A percentile compares a stretch with the other conserved stretches of the same genome.
Conservation (phyloP, 2,113 vertebrate genomes). For the Channa maculata region DNA sequence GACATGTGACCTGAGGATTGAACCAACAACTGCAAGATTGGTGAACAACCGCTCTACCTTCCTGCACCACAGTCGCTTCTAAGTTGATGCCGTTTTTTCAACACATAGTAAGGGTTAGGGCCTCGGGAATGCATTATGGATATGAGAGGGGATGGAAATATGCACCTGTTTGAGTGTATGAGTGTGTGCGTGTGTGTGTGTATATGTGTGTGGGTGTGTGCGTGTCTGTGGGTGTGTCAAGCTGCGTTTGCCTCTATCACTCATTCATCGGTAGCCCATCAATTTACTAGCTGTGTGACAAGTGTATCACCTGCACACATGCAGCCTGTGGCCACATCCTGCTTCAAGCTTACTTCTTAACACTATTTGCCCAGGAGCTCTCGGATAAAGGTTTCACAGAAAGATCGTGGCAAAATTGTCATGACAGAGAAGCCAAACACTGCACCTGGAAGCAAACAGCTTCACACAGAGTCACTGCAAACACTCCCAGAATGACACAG, state of each 20-base stretch:
- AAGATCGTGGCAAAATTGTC: conserved; percentile 13
- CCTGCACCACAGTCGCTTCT: too few species aligned
- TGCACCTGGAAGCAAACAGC: neutral
- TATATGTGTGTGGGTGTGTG: too few species aligned
- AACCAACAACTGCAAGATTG: too few species aligned
- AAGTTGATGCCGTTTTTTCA: too few species aligned
- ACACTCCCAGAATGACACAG: conserved; percentile 34
- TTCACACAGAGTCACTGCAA: conserved; percentile 13
- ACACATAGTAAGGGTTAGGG: too few species aligned
- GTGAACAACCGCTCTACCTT: too few species aligned
- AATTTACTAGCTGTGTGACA: conserved; percentile 21
- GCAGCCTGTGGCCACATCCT: conserved; percentile 60
- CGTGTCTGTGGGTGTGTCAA: too few species aligned
- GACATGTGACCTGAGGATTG: too few species aligned
- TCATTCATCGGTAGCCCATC: conserved; percentile 6
- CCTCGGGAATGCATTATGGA: too few species aligned
- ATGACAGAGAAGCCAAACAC: conserved; percentile 44
- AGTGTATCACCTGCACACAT: conserved; percentile 23
- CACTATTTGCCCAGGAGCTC: conserved; percentile 60
- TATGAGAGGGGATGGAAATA: too few species aligned
- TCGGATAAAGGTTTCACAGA: conserved; percentile 44
- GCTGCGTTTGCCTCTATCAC: neutral
- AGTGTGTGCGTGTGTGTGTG: neutral
- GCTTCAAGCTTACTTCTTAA: conserved; percentile 46
- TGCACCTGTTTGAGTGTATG: too few species aligned